These are phyloP conservation scores for Ariopsis seemanni DNA, from an alignment of 2,113 vertebrate species.

Conservation along the genomic window DNA sequence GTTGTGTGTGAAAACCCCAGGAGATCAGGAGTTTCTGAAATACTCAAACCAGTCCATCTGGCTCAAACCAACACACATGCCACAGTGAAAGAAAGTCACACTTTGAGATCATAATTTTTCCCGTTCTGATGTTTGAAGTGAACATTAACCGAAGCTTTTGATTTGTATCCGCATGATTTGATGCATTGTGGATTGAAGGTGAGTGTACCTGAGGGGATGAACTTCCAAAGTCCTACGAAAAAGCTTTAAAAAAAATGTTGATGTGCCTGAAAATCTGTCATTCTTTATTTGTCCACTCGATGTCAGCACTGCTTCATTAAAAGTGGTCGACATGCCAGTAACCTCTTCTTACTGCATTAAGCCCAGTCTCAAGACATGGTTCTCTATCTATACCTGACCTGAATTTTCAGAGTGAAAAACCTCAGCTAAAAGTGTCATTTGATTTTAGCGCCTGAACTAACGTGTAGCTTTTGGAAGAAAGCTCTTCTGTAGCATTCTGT, in stretches of 20 bases:
- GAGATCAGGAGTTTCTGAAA: no score
- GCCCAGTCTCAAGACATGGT: not conserved
- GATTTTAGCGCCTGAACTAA: not conserved
- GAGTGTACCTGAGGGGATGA: no score
- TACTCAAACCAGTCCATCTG: no score
- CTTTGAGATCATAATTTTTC: no score
- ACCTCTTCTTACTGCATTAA: not conserved
- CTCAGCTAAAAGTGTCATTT: not conserved
- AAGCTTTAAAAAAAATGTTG: not conserved
- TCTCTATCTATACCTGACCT: slow-evolving; percentile 6
- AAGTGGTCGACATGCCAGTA: not conserved
- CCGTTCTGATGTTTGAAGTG: no score
- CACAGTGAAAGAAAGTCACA: no score
- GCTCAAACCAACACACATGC: no score
- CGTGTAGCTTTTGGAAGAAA: not conserved
- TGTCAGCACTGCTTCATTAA: slow-evolving; percentile 1
- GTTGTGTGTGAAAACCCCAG: no score
- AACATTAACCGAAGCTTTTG: no score
- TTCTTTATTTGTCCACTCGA: slow-evolving; percentile 29
- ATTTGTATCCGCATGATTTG: no score
- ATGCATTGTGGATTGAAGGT: no score
- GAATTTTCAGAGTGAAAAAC: not conserved
- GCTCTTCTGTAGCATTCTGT: not conserved
- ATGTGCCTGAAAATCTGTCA: not conserved
- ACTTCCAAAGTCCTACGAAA: not conserved